Conservation (phyloP, 2,888 invertebrate genomes). For the Drosophila subquinaria region DNA sequence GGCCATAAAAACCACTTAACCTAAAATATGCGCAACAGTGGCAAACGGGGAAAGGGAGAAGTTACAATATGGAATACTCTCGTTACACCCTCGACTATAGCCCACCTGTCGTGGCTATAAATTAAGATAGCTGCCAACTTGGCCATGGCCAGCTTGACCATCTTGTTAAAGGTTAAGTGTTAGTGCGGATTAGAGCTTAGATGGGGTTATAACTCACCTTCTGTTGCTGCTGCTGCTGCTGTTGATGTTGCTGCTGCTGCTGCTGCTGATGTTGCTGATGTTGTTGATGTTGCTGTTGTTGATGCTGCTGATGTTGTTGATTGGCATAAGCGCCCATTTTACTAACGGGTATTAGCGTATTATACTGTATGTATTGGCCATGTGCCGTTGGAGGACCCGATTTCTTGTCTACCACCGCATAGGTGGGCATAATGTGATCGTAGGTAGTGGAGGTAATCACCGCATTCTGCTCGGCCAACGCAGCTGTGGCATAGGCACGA, state of each 20-base stretch:
- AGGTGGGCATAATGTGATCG: constrained; percentile 84
- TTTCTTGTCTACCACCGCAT: constrained; percentile 84
- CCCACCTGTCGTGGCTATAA: constrained; percentile 58
- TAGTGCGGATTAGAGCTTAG: constrained; percentile 73
- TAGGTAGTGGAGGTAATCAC: constrained; percentile 83
- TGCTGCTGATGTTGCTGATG: constrained; percentile 71
- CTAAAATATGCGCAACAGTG: constrained; percentile 61
- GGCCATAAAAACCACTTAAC: constrained; percentile 76
- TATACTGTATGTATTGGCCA: constrained; percentile 84
- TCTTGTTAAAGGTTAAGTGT: constrained; percentile 80
- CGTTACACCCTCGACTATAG: background rate
- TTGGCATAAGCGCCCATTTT: constrained; percentile 84
- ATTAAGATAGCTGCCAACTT: constrained; percentile 58
- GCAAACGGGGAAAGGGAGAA: background rate
- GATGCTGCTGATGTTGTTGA: constrained; percentile 78
- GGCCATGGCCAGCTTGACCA: constrained; percentile 39
- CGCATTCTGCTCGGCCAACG: constrained; percentile 85
- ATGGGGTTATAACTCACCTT: constrained; percentile 74
- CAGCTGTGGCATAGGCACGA: constrained; percentile 85
- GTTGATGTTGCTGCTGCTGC: constrained; percentile 72
- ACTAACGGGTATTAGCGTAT: constrained; percentile 85
- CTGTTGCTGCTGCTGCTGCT: constrained; percentile 75
- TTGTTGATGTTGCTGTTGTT: constrained; percentile 70
- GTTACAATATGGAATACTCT: constrained; percentile 2
- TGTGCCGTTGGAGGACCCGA: constrained; percentile 77